Evolutionary conservation across 2,113 vertebrate genomes (phyloP).

Genomic region (Rhombomys opimus): DNA sequence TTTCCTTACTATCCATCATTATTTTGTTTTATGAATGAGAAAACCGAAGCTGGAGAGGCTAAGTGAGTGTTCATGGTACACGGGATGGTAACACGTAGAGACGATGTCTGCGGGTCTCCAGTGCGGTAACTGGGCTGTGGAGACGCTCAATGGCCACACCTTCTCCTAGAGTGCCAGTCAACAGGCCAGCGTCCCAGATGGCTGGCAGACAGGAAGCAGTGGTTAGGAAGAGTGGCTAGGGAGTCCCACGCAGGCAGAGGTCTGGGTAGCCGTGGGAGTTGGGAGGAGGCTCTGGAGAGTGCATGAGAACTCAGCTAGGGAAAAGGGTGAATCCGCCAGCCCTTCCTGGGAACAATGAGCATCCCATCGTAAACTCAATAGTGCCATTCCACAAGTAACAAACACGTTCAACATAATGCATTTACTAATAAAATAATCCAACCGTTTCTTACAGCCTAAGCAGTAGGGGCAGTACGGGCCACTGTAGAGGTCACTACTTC

Average conservation of each 20-base stretch:
- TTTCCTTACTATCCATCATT: background rate
- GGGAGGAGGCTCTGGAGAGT: background rate
- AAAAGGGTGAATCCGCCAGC: background rate
- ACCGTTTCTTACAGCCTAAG: background rate
- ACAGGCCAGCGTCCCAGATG: background rate
- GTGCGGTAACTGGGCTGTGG: background rate
- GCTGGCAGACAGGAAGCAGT: background rate
- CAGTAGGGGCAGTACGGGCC: background rate
- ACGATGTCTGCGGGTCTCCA: background rate
- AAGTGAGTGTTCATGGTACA: background rate
- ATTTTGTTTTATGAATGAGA: background rate
- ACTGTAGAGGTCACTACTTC: background rate
- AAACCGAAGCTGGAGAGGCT: background rate
- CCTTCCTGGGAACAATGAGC: background rate
- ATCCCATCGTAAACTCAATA: background rate
- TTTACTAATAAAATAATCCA: slow-evolving; percentile 15
- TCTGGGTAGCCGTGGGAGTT: background rate
- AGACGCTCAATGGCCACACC: background rate
- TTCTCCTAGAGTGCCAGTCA: background rate
- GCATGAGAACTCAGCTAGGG: background rate
- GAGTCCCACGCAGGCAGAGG: background rate
- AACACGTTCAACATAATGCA: background rate
- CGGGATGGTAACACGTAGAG: background rate
- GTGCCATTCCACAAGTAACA: background rate
- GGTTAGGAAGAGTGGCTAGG: background rate